Evolutionary conservation across 2,797 vertebrate genomes (phyloP), one percentile per base, ranked within the genome.

Genomic region (Ispidina picta): DNA sequence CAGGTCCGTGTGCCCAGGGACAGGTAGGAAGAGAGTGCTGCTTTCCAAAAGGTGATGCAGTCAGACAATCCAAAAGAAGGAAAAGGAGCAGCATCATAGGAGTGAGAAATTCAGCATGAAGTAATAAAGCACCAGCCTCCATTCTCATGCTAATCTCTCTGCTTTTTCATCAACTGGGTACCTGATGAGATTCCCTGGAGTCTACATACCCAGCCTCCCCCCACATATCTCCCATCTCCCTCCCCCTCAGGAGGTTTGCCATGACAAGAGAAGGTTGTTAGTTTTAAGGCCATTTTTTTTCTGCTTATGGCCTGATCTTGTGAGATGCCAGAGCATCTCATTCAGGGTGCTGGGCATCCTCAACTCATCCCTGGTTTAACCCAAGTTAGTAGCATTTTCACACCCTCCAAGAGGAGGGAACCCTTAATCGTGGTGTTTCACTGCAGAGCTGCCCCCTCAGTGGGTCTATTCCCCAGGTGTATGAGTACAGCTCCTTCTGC

Each of bases 101-200:
- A 69, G 43, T 44, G 59, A 68, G 26, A 88, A 82, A 80, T 88
- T 37, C 76, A 51, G 11, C 81, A 73, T 87, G 63, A 81, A 87
- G 28, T 68, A 48, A 78, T 78, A 81, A 85, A 95, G 54, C 39
- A 39, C 41, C 48, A 74, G 44, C 52, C 33, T 81, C 68, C 73
- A 15, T 89, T 86, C 79, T 86, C 60, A 59, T 79, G 62, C 56
- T 84, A 51, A 82, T 89, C 70, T 60, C 25, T 85, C 87, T 76
- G 69, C 48, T 65, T 84, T 95, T 77, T 69, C 54, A 71, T 83
- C 74, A 74, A 0, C 65, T 82, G 86, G 78, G 82, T 58, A 69
- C 35, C 39, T 82, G 58, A 77, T 69, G 76, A 69, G 28, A 64
- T 82, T 89, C 39, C 46, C 65, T 51, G 33, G 70, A 66, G 44